Evolutionary conservation across 2,113 vertebrate genomes (phyloP).

Genomic region (Bambusicola thoracicus): DNA sequence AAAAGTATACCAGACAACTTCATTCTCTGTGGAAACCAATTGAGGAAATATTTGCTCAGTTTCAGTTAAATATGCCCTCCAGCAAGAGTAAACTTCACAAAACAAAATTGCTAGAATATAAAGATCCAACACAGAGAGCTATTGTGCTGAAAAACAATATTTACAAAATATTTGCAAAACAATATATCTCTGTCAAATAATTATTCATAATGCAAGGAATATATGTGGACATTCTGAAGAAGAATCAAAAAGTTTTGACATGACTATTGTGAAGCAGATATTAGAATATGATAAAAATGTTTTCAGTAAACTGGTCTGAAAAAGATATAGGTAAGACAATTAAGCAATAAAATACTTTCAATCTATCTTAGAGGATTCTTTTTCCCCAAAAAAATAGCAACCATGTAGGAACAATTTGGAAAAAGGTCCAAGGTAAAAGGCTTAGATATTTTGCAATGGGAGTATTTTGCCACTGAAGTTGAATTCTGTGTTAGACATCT

Average conservation of each 20-base stretch:
- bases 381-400: neutral
- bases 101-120: neutral
- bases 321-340: fast-evolving
- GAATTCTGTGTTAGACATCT: neutral
- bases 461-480: neutral
- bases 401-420: neutral
- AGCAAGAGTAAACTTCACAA: neutral
- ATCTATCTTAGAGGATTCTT: neutral
- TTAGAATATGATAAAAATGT: neutral
- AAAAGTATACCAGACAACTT: neutral
- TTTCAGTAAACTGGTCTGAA: neutral
- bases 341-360: neutral
- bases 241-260: neutral
- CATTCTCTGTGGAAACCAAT: neutral
- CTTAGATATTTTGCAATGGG: neutral
- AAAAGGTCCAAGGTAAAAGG: neutral
- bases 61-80: constrained; percentile 12
- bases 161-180: neutral
- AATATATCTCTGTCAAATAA: neutral
- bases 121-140: neutral
- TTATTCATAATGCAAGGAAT: neutral
- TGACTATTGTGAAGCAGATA: fast-evolving
- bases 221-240: neutral
- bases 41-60: constrained; percentile 20
- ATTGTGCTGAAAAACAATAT: neutral